Evolutionary conservation across 92 coral and sea anemone species (phyloP).

Genomic region (Parazoanthus atlanticus): DNA sequence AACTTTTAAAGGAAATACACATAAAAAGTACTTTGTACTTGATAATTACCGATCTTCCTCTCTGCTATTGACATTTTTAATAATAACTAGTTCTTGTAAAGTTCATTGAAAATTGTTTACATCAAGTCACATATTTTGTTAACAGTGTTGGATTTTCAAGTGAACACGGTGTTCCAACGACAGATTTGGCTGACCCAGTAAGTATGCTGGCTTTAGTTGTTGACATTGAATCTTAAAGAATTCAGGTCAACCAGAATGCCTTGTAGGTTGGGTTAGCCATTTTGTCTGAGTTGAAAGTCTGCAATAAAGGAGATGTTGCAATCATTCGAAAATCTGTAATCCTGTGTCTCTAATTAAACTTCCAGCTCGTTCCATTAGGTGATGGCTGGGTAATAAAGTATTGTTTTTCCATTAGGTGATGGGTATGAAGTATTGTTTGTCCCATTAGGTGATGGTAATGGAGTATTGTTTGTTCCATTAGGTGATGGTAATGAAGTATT

Average conservation of each 20-base stretch:
- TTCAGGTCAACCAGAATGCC: no score
- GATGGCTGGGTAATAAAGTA: no score
- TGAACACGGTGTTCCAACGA: constrained; percentile 22
- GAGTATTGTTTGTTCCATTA: no score
- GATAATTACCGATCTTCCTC: background rate
- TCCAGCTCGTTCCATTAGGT: background rate
- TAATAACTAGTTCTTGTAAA: background rate
- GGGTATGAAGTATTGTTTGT: background rate
- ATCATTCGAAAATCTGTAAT: no score
- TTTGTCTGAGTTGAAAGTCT: no score
- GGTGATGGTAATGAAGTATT: no score
- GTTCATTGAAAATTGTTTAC: background rate
- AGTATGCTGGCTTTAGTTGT: background rate
- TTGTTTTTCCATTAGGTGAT: no score
- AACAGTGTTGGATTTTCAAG: constrained; percentile 37
- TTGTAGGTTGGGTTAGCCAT: no score
- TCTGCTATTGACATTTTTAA: background rate
- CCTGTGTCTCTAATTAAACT: no score
- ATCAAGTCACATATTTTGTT: background rate
- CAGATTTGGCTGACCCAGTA: constrained; percentile 34
- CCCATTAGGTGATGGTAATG: no score
- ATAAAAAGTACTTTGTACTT: no score
- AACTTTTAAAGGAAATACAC: background rate
- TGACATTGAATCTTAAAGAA: no score
- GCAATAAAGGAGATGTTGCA: background rate